These are phyloP conservation scores for Chrysocyon brachyurus DNA, from an alignment of 2,797 vertebrate species.

Conservation along the genomic window DNA sequence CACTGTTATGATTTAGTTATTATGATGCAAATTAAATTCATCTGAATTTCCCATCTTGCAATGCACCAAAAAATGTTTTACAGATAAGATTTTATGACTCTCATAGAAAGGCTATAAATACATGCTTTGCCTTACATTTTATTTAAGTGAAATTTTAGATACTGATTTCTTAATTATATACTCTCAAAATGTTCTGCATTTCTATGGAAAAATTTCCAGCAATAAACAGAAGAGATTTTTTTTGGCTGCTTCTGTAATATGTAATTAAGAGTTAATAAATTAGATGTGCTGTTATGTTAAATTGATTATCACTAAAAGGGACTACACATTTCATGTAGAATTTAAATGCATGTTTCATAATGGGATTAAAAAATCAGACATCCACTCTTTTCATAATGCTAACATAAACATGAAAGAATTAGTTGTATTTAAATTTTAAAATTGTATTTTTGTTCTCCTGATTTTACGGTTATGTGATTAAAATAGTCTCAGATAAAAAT, in stretches of 20 bases:
- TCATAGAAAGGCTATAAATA: conserved; percentile 46
- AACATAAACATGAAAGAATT: neutral
- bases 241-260: conserved; percentile 38
- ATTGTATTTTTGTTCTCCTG: neutral
- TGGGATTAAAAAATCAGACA: neutral
- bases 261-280: conserved; percentile 77
- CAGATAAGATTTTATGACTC: conserved; percentile 23
- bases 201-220: conserved; percentile 41
- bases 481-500: neutral
- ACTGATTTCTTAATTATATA: conserved; percentile 74
- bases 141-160: conserved; percentile 68
- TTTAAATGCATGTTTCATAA: conserved; percentile 16
- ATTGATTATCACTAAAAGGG: conserved; percentile 51
- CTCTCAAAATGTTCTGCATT: conserved; percentile 57
- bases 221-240: conserved; percentile 56
- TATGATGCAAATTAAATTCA: conserved; percentile 43
- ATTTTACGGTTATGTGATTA: neutral
- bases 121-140: conserved; percentile 6
- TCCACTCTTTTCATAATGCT: neutral
- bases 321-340: neutral
- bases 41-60: neutral
- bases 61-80: conserved; percentile 29
- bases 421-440: neutral
- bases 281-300: conserved; percentile 37
- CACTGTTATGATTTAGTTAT: conserved; percentile 7